Conservation (phyloP, 2,888 invertebrate species). For the Cancer borealis region DNA sequence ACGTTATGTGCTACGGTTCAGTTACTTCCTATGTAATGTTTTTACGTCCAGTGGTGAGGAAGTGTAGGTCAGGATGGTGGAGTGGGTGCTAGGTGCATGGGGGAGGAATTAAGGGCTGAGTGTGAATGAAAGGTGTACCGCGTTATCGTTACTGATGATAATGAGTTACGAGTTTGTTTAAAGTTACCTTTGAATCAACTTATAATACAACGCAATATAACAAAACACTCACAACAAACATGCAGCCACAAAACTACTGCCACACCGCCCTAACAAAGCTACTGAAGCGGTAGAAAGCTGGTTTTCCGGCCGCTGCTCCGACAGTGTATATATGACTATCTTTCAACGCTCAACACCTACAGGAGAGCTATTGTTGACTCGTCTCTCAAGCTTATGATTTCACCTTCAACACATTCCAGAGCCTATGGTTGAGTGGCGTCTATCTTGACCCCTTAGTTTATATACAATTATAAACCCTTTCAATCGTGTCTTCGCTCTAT, state of each 20-base stretch:
- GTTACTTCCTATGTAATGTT: background rate
- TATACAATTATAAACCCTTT: background rate
- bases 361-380: background rate
- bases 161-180: no score
- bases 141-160: no score
- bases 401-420: background rate
- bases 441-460: background rate
- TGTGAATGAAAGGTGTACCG: no score
- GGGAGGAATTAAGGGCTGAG: background rate
- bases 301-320: background rate
- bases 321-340: background rate
- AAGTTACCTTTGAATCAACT: background rate
- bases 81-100: background rate
- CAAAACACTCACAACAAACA: background rate
- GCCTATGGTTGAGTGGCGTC: background rate
- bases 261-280: background rate
- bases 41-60: background rate
- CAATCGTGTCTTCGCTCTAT: no score
- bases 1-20: slow-evolving; percentile 24
- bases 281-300: background rate
- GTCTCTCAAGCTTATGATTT: background rate
- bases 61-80: background rate
- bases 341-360: background rate
- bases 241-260: background rate
- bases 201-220: background rate